Evolutionary conservation across 2,113 vertebrate genomes (phyloP).

Genomic region (Noctilio leporinus): DNA sequence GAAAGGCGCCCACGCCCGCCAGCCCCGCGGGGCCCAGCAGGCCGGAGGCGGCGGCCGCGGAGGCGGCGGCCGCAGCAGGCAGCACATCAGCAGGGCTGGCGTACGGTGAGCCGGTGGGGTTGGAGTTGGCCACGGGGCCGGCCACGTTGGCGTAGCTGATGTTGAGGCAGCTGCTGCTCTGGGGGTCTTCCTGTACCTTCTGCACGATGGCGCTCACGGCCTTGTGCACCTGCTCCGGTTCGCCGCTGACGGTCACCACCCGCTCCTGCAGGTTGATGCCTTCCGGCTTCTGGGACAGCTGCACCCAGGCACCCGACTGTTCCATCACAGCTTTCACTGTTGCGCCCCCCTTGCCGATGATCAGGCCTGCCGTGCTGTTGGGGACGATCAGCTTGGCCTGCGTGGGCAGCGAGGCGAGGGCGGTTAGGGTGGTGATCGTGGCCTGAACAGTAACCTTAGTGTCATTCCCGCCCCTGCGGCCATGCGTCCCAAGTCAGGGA

Average conservation of each 20-base stretch:
- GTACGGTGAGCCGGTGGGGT: conserved; percentile 94
- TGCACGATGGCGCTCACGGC: conserved; percentile 93
- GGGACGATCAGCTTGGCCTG: conserved; percentile 95
- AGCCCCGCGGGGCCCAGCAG: conserved; percentile 88
- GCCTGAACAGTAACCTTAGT: not conserved
- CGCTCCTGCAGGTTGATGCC: conserved; percentile 95
- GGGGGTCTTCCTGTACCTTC: conserved; percentile 95
- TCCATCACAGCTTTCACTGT: conserved; percentile 96
- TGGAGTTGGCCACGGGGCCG: conserved; percentile 94
- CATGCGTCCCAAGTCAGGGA: not conserved
- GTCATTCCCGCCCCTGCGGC: not conserved
- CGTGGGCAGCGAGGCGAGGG: conserved; percentile 36
- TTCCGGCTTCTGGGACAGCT: conserved; percentile 93
- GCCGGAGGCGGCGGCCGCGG: conserved; percentile 85
- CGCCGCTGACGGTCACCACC: conserved; percentile 93
- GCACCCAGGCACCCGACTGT: conserved; percentile 94
- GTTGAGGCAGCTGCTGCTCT: conserved; percentile 95
- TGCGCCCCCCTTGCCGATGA: conserved; percentile 93
- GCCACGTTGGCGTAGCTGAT: conserved; percentile 95
- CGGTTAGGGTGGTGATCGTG: not conserved
- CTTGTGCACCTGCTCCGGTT: conserved; percentile 91
- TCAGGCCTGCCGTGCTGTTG: conserved; percentile 93
- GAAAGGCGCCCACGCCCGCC: conserved; percentile 87
- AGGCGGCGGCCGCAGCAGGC: conserved; percentile 81
- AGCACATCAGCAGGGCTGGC: conserved; percentile 92